Evolutionary conservation across 2,888 invertebrate genomes (phyloP), one percentile per base, ranked within the genome.

Genomic region (Epirrhoe alternata): DNA sequence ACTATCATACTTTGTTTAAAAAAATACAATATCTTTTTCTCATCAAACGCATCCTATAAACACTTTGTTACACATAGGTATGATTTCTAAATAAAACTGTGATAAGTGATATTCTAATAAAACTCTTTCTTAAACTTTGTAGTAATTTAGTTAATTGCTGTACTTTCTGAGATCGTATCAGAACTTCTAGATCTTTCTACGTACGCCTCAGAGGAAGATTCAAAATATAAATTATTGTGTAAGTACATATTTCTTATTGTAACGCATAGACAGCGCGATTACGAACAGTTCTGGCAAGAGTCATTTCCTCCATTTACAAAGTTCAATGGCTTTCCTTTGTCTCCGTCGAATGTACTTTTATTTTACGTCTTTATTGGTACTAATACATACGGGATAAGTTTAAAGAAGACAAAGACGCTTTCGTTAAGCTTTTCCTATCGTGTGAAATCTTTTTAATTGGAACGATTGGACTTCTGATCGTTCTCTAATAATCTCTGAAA

Each of bases 281-380:
- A 71, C 56, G 47, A 64, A 61, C 68, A 64, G 58, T 72, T 66
- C 61, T 68, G 63, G 72, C 71, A 73, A 75, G 69, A 67, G 75
- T 69, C 73, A 74, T 73, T 76, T 74, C 70, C 72, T 72, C 70
- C 72, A 73, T 74, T 68, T 69, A 72, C 67, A 69, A 74, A 73
- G 74, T 79, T 76, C 75, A 75, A 78, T 72, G 76, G 66, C 73
- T 70, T 70, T 69, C 64, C 73, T 71, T 71, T 74, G 75, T 75
- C 70, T 73, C 67, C 66, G 38, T 68, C 64, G 66, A 70, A 70
- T 74, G 69, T 70, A 56, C 61, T 67, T 72, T 65, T 71, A 72
- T 74, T 71, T 70, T 58, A 68, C 61, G 61, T 70, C 62, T 60
- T 61, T 56, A 63, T 60, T 67, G 63, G 59, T 63, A 60, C 66